Percentiles rank a stretch among this genome's conserved stretches.
Evolutionary conservation across 2,888 invertebrate genomes (phyloP).

Genomic region (Cacoxenus indagator): DNA sequence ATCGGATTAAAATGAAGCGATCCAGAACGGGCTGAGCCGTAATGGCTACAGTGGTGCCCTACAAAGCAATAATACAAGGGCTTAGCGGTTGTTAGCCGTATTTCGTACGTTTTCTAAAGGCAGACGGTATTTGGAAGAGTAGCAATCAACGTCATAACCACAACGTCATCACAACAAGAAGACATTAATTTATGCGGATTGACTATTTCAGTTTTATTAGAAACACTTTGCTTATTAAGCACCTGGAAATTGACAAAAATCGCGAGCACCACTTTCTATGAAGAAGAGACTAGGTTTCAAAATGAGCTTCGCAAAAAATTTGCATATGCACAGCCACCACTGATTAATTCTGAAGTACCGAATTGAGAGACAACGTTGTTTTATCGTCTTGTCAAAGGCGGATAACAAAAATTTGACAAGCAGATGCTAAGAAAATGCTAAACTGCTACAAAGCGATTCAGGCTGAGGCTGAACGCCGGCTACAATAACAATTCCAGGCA

Average conservation of each 20-base stretch:
- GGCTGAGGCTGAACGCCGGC: background rate
- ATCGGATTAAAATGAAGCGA: constrained; percentile 50
- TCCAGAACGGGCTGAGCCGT: too few relatives aligned
- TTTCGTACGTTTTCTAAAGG: background rate
- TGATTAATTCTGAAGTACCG: constrained; percentile 40
- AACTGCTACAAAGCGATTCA: constrained; percentile 22
- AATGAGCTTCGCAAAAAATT: constrained; percentile 36
- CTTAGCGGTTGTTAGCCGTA: constrained; percentile 58
- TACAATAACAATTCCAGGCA: constrained; percentile 25
- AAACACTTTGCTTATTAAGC: too few relatives aligned
- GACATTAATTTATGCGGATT: background rate
- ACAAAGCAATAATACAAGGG: constrained; percentile 56
- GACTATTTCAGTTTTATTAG: background rate
- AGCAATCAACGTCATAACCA: too few relatives aligned
- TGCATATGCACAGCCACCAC: constrained; percentile 44
- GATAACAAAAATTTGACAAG: constrained; percentile 36
- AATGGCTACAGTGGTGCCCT: too few relatives aligned
- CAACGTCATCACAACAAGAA: background rate
- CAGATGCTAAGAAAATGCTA: constrained; percentile 49
- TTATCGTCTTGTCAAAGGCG: constrained; percentile 50
- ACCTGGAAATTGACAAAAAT: too few relatives aligned
- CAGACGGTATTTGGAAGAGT: background rate
- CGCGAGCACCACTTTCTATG: too few relatives aligned
- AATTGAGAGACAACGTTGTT: constrained; percentile 53
- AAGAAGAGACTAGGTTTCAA: too few relatives aligned